Base-by-base conservation (phyloP, 2,888 invertebrate species). In the Pyrrhia umbra region DNA sequence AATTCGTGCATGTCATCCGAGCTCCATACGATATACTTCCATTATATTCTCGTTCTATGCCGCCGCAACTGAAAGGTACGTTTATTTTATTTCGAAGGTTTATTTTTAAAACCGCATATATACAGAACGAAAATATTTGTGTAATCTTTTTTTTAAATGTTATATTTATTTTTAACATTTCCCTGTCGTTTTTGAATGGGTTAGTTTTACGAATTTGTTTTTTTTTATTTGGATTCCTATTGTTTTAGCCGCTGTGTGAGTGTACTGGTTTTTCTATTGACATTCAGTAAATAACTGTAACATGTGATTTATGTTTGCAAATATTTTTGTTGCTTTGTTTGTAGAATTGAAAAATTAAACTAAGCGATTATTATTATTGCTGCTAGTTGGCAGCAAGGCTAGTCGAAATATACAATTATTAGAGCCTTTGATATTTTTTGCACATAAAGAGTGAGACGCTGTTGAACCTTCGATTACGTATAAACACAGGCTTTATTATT, bases 81-180 rank as follows among this genome's bases (percentile, higher is more conserved):
- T 37, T 54, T 68, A 51, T 57, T 74, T 63, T 55, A 37, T 62
- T 75, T 50, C 8, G 15, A 21, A 16, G 43, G 18, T 51, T 23
- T 15, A 51, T 59, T 64, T 69, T 75, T 58, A 27, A 10, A 49
- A 42, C 52, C 55, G 2, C 69, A 55, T 27, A 52, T 57, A 46
- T 63, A 55, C 57, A 15, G 40, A 23, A 55, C 54, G 54, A 55
- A 62, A 64, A 72, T 72, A 58, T 75, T 63, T 46, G 47, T 52
- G 69, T 52, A 39, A 46, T 23, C 47, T 55, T 69, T 74, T 46
- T 21, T 55, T 27, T 27, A 13, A 45, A 45, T 42, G 45, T 54
- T 69, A 63, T 71, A 37, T 63, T 62, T 55, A 54, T 62, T 75
- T 75, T 54, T 43, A 18, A 18, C 37, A 34, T 52, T 43, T 51